phyloP scores from a whole-genome alignment of 2,888 invertebrate genomes.

The Ptilodon capucinus region DNA sequence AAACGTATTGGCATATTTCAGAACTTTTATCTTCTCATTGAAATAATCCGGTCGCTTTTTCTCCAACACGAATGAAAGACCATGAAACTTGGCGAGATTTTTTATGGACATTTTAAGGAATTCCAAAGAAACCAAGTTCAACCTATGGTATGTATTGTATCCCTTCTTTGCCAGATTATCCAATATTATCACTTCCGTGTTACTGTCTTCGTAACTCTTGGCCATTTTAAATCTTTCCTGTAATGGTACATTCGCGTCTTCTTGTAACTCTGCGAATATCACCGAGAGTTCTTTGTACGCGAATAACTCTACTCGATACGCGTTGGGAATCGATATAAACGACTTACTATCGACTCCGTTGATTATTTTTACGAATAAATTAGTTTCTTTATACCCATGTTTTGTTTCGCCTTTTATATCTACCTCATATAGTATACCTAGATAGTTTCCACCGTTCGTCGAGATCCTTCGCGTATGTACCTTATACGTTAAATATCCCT shows the following conservation, averaged over 20 bases:
- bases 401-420: conserved; percentile 43
- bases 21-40: conserved; percentile 30
- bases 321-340: conserved; percentile 31
- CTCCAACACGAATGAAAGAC: conserved; percentile 46
- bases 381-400: conserved; percentile 38
- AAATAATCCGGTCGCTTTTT: conserved; percentile 42
- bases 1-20: conserved; percentile 25
- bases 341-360: conserved; percentile 28
- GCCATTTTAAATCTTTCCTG: conserved; percentile 41
- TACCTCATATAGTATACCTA: conserved; percentile 41
- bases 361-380: conserved; percentile 50
- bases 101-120: conserved; percentile 43
- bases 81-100: conserved; percentile 54
- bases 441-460: conserved; percentile 46
- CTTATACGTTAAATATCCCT: conserved; percentile 4
- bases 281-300: conserved; percentile 42
- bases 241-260: conserved; percentile 34
- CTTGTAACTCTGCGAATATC: conserved; percentile 39
- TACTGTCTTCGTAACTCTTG: conserved; percentile 38
- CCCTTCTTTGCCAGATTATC: conserved; percentile 46
- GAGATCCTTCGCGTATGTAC: conserved; percentile 15
- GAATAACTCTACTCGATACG: conserved; percentile 42
- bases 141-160: conserved; percentile 38
- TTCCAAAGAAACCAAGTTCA: conserved; percentile 39
- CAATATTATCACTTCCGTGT: conserved; percentile 41